A percentile compares a stretch with the other conserved stretches of the same genome.
Evolutionary conservation across 2,888 invertebrate species (phyloP).

Genomic region (Scrobipalpa costella): DNA sequence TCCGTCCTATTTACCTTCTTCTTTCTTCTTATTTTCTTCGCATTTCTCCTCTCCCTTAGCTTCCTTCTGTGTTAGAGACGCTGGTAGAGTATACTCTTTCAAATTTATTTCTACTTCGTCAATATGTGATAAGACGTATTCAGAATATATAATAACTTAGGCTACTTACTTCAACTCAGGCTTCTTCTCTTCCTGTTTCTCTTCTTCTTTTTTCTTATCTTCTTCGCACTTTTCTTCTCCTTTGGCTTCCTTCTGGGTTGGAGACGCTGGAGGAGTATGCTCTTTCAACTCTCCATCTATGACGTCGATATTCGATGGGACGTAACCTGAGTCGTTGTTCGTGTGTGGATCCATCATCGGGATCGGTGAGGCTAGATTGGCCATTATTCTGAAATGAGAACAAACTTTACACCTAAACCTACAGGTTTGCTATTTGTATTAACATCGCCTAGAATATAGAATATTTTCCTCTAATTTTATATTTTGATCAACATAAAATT

Average conservation of each 20-base stretch:
- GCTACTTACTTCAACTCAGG: conserved; percentile 68
- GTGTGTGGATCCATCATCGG: conserved; percentile 88
- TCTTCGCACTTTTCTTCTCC: conserved; percentile 42
- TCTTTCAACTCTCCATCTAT: conserved; percentile 73
- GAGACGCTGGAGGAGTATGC: conserved; percentile 80
- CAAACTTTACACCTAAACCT: not conserved
- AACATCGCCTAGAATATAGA: too few relatives aligned
- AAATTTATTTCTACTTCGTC: too few relatives aligned
- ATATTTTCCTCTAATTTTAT: too few relatives aligned
- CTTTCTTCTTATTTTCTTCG: too few relatives aligned
- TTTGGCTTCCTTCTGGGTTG: conserved; percentile 51
- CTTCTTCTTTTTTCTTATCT: conserved; percentile 41
- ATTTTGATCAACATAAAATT: too few relatives aligned
- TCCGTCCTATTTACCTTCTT: too few relatives aligned
- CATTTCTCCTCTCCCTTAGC: too few relatives aligned
- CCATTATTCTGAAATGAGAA: conserved; percentile 63
- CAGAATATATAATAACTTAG: not conserved
- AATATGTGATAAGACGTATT: not conserved
- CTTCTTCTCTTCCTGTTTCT: conserved; percentile 55
- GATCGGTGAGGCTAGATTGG: conserved; percentile 79
- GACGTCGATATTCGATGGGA: conserved; percentile 81
- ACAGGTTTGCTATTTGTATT: too few relatives aligned
- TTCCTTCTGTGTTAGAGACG: too few relatives aligned
- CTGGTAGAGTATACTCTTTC: too few relatives aligned
- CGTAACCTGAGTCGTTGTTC: conserved; percentile 92